Percentiles rank a stretch among this genome's conserved stretches.
Evolutionary conservation across 2,113 vertebrate genomes (phyloP).

Genomic region (Reinhardtius hippoglossoides): DNA sequence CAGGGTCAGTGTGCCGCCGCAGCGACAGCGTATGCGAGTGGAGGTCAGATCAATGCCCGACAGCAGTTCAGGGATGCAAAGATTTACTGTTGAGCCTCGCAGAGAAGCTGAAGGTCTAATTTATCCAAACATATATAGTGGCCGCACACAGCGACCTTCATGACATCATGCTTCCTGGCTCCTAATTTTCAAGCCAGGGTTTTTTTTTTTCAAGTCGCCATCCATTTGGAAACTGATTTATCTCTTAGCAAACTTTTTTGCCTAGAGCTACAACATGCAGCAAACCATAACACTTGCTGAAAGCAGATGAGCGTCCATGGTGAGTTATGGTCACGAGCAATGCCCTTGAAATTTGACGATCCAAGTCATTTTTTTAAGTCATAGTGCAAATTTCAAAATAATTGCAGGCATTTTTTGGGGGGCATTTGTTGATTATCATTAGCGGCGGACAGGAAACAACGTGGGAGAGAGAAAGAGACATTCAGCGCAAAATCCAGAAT

Average conservation of each 20-base stretch:
- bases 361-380: neutral
- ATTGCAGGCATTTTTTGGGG: neutral
- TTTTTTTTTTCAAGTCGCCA: neutral
- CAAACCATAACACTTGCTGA: neutral
- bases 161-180: neutral
- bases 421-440: neutral
- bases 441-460: neutral
- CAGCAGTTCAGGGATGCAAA: slow-evolving; percentile 21
- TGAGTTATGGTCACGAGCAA: neutral
- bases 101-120: slow-evolving; percentile 22
- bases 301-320: neutral
- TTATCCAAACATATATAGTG: slow-evolving; percentile 23
- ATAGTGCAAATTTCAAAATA: too few species aligned
- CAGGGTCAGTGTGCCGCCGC: slow-evolving; percentile 22
- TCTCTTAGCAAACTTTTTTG: too few species aligned
- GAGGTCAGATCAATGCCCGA: slow-evolving; percentile 50
- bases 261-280: neutral
- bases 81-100: slow-evolving; percentile 39
- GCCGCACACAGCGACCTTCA: neutral
- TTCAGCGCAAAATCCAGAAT: too few species aligned
- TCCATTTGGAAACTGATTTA: neutral
- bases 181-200: neutral
- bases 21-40: neutral
- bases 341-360: neutral
- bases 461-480: too few species aligned